A percentile compares a stretch with the other conserved stretches of the same genome.
Evolutionary conservation across 2,797 vertebrate genomes (phyloP).

Genomic region (Prunella strophiata): DNA sequence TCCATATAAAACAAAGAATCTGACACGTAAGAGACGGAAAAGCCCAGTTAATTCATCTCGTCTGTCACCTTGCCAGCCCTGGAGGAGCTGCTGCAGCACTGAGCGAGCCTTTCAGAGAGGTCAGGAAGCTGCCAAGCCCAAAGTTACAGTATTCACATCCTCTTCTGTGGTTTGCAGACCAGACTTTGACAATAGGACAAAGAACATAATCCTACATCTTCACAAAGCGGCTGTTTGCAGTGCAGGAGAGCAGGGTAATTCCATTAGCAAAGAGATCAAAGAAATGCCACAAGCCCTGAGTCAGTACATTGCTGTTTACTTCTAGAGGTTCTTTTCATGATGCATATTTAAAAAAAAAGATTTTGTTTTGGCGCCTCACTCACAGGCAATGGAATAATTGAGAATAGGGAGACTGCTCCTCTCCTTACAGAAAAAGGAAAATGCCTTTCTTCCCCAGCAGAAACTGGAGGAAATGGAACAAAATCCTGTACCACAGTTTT

Average conservation of each 20-base stretch:
- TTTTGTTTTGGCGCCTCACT: background rate
- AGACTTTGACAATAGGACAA: conserved; percentile 46
- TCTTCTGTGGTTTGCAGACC: conserved; percentile 50
- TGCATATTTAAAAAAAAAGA: background rate
- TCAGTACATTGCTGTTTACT: conserved; percentile 5
- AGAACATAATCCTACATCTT: conserved; percentile 30
- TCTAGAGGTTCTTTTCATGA: background rate
- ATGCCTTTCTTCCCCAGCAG: background rate
- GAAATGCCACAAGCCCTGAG: conserved; percentile 18
- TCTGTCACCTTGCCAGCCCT: conserved; percentile 43
- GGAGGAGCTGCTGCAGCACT: background rate
- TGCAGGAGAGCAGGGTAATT: background rate
- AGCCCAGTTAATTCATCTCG: conserved; percentile 21
- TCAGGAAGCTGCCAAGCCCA: conserved; percentile 58
- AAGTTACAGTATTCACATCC: conserved; percentile 47
- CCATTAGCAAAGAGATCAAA: conserved; percentile 47
- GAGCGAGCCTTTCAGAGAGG: conserved; percentile 5
- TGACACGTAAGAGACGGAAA: conserved; percentile 14
- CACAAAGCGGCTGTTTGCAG: background rate
- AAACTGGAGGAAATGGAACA: background rate
- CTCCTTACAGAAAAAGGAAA: background rate
- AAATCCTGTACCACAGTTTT: background rate
- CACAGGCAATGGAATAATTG: background rate
- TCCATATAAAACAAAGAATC: conserved; percentile 57
- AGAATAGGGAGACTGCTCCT: background rate